Evolutionary conservation across 2,113 vertebrate species (phyloP), one percentile per base, ranked within the genome.

Genomic region (Labeo rohita): DNA sequence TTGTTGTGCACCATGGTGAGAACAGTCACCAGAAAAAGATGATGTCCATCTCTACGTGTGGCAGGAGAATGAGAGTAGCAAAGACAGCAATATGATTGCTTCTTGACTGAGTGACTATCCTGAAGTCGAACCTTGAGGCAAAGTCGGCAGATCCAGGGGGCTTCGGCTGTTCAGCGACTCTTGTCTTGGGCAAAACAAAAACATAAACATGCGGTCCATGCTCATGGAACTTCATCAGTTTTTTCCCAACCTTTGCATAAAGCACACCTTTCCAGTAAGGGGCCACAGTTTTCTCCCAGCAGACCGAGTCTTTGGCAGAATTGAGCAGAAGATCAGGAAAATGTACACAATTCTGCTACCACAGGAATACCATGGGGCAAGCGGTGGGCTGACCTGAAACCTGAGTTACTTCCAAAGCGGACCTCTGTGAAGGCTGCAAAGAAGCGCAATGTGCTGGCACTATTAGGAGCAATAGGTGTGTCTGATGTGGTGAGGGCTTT

Each of bases 321-420:
- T 80, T 80, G 56, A 80, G 78, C 56, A 80, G 78, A 56, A 56
- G 56, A 61, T 80, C 54, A 8, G 36, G 36, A 80, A 80, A 43
- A 13, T 59, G 6, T 8, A 80, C 52, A 80, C 78, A 80, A 63
- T 61, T 80, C 50, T 80, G 12, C 28, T 80, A 43, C 81, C 65
- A 52, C 63, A 83, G 36, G 59, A 83, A 28, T 72, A 70, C 18
- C 47, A 15, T 45, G 0, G 49, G 81, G 65, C 45, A 63, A 80
- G 78, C 28, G 8, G 36, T 80, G 78, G 81, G 81, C 81, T 54
- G 65, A 72, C 63, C 63, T 82, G 6, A 82, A 68, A 83, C 63
- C 63, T 68, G 63, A 16, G 16, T 0, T 83, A 28, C 63, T 83
- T 68, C 61, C 43, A n/a, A 83, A 49, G 45, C 39, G 8, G n/a